Conservation (phyloP, 2,888 invertebrate species). For the Drosophila niveifrons region DNA sequence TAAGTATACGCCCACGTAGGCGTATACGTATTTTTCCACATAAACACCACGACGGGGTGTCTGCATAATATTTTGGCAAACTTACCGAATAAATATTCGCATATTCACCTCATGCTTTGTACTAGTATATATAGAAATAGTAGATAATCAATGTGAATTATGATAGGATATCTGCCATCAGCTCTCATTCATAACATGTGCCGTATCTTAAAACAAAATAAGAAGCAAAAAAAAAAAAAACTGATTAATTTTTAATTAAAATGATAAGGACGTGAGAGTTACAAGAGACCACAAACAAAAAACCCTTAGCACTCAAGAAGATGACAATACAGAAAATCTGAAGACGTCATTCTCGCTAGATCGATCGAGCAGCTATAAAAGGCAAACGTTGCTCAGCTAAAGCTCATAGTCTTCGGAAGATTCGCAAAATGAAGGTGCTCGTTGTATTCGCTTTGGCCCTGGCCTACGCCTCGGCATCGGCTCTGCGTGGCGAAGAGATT, state of each 20-base stretch:
- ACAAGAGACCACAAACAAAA: conserved; percentile 16
- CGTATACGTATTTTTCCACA: conserved; percentile 2
- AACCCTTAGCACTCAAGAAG: conserved; percentile 16
- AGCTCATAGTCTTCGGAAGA: conserved; percentile 31
- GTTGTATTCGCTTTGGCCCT: conserved; percentile 69
- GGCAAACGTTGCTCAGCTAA: not conserved
- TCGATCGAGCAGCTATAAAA: conserved; percentile 28
- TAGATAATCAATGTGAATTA: conserved; percentile 2
- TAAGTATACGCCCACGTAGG: conserved; percentile 2
- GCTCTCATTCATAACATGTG: not conserved
- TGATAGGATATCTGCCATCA: conserved; percentile 1
- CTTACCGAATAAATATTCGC: conserved; percentile 13
- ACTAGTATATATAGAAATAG: conserved; percentile 1
- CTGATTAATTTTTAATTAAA: conserved; percentile 41
- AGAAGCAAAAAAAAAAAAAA: conserved; percentile 1
- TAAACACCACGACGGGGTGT: not conserved
- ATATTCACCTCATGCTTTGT: not conserved
- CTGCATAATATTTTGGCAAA: conserved; percentile 1
- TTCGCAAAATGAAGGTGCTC: conserved; percentile 74
- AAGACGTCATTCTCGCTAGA: conserved; percentile 26
- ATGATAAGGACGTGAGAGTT: conserved; percentile 33
- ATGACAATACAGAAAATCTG: conserved; percentile 3
- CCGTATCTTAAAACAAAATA: conserved; percentile 12
- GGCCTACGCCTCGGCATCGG: conserved; percentile 70
- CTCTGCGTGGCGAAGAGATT: conserved; percentile 43